Conservation (phyloP, 64 coral and sea anemone genomes). For the Stichodactyla mertensii region DNA sequence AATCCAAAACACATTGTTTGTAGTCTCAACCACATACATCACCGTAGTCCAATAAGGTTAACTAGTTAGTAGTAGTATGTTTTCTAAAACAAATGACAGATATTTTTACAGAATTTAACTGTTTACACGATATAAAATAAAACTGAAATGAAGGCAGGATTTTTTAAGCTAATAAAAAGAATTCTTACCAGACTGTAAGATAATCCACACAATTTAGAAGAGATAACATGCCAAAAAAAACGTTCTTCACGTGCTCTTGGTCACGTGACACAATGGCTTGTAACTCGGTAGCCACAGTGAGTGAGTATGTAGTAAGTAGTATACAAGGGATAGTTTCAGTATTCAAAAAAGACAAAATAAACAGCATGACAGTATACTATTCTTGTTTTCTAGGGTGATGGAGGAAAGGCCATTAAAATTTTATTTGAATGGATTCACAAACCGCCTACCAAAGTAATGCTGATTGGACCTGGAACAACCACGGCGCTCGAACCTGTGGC, state of each 20-base stretch:
- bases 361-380: not conserved
- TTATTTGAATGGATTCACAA: slow-evolving; percentile 32
- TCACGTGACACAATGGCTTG: too few relatives aligned
- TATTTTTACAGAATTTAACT: not conserved
- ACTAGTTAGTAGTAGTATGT: not conserved
- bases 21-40: not conserved
- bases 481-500: slow-evolving; percentile 39
- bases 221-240: too few relatives aligned
- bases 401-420: slow-evolving; percentile 15
- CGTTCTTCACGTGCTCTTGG: too few relatives aligned
- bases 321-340: too few relatives aligned
- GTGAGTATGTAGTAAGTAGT: too few relatives aligned
- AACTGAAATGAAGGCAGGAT: too few relatives aligned
- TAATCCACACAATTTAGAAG: too few relatives aligned
- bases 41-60: not conserved
- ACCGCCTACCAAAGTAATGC: slow-evolving; percentile 16
- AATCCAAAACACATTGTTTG: too few relatives aligned
- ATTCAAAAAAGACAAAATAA: too few relatives aligned
- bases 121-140: not conserved
- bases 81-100: not conserved
- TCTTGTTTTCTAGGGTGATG: slow-evolving; percentile 14
- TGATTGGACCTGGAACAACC: slow-evolving; percentile 46
- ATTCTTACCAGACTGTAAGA: too few relatives aligned
- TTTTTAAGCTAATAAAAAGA: too few relatives aligned
- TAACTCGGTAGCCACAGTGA: too few relatives aligned